Evolutionary conservation across 2,797 vertebrate species (phyloP).

Genomic region (Propithecus deckenii): DNA sequence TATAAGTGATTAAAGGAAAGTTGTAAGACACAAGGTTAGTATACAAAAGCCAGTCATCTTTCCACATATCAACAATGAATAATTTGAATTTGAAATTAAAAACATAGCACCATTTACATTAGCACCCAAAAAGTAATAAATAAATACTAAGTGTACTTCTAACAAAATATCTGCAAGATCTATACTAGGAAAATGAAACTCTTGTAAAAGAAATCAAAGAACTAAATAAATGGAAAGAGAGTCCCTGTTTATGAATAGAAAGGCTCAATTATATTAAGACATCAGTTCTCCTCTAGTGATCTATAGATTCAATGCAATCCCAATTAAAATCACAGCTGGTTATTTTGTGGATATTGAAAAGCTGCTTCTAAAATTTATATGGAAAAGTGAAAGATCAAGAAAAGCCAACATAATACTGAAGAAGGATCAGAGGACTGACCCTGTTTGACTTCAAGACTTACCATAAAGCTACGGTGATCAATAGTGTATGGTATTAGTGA

Average conservation of each 20-base stretch:
- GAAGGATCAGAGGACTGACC: neutral
- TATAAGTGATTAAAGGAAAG: neutral
- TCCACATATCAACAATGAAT: neutral
- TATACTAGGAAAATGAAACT: neutral
- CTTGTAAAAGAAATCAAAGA: neutral
- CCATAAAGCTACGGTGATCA: neutral
- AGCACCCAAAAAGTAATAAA: neutral
- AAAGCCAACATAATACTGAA: neutral
- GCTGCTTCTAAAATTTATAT: neutral
- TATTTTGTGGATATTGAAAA: neutral
- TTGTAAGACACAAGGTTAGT: neutral
- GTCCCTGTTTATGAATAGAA: neutral
- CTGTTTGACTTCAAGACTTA: neutral
- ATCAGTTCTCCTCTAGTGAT: neutral
- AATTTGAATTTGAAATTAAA: conserved; percentile 16
- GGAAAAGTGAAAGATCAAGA: neutral
- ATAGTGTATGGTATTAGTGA: neutral
- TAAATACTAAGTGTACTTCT: neutral
- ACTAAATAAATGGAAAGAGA: neutral
- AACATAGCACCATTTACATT: neutral
- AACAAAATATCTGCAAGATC: neutral
- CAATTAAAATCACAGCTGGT: neutral
- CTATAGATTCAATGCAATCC: neutral
- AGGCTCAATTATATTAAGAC: neutral
- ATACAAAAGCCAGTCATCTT: neutral